These are phyloP conservation scores for Cheilosia soror DNA, from an alignment of 2,888 invertebrate genomes.

Conservation along the genomic window DNA sequence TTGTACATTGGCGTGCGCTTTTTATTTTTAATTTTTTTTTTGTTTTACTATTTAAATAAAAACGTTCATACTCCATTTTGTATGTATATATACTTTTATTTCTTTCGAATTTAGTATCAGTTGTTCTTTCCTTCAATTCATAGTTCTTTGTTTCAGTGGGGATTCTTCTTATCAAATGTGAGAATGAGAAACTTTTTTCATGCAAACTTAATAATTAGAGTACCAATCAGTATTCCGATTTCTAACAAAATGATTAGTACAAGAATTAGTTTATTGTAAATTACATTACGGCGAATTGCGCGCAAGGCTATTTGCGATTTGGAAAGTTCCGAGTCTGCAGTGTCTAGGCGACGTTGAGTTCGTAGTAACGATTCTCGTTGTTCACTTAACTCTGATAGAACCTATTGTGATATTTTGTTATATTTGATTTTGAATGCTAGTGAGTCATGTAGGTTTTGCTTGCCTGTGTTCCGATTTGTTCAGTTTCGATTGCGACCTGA, in stretches of 20 bases:
- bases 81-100: not conserved
- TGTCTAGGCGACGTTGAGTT: slow-evolving; percentile 87
- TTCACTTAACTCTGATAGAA: slow-evolving; percentile 89
- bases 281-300: slow-evolving; percentile 88
- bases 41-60: slow-evolving; percentile 52
- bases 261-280: slow-evolving; percentile 90
- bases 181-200: slow-evolving; percentile 61
- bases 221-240: slow-evolving; percentile 86
- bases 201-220: slow-evolving; percentile 88
- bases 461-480: slow-evolving; percentile 89
- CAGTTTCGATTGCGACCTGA: slow-evolving; percentile 91
- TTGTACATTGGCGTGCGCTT: slow-evolving; percentile 29
- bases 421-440: not conserved
- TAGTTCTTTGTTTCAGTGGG: not conserved
- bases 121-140: not conserved
- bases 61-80: slow-evolving; percentile 16
- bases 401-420: slow-evolving; percentile 80
- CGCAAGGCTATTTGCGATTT: slow-evolving; percentile 87
- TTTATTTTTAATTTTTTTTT: slow-evolving; percentile 32
- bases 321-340: slow-evolving; percentile 89
- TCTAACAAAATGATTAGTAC: slow-evolving; percentile 90
- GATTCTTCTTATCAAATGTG: not conserved
- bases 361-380: slow-evolving; percentile 90
- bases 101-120: too few relatives aligned
- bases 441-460: not conserved